Conservation (phyloP, 2,888 invertebrate species). For the Nymphalis polychloros region DNA sequence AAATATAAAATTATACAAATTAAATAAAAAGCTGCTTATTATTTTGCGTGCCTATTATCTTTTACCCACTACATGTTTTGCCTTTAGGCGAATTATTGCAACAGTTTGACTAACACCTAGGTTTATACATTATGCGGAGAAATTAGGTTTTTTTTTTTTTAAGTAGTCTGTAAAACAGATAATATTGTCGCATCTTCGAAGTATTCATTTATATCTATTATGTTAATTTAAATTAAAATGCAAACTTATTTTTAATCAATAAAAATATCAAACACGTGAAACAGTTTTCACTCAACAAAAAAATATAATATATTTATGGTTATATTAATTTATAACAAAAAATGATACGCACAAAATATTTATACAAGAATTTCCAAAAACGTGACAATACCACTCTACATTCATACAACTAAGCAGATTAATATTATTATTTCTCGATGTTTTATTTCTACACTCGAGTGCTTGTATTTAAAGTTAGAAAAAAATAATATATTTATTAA, state of each 20-base stretch:
- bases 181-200: conserved; percentile 24
- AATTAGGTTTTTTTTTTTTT: conserved; percentile 43
- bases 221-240: conserved; percentile 16
- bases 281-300: conserved; percentile 24
- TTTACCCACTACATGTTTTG: conserved; percentile 48
- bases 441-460: background rate
- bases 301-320: conserved; percentile 18
- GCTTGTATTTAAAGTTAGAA: background rate
- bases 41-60: conserved; percentile 47
- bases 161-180: conserved; percentile 40
- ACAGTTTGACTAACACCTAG: conserved; percentile 66
- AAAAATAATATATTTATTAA: background rate
- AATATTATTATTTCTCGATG: background rate
- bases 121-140: conserved; percentile 63
- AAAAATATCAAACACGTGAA: conserved; percentile 26
- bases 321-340: conserved; percentile 5
- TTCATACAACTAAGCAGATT: background rate
- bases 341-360: background rate
- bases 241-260: conserved; percentile 23
- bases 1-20: conserved; percentile 64
- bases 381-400: conserved; percentile 27
- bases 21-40: conserved; percentile 60
- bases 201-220: background rate
- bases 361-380: background rate
- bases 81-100: conserved; percentile 76